Base-by-base conservation (phyloP, 2,888 invertebrate genomes). In the Drosophila neotestacea region DNA sequence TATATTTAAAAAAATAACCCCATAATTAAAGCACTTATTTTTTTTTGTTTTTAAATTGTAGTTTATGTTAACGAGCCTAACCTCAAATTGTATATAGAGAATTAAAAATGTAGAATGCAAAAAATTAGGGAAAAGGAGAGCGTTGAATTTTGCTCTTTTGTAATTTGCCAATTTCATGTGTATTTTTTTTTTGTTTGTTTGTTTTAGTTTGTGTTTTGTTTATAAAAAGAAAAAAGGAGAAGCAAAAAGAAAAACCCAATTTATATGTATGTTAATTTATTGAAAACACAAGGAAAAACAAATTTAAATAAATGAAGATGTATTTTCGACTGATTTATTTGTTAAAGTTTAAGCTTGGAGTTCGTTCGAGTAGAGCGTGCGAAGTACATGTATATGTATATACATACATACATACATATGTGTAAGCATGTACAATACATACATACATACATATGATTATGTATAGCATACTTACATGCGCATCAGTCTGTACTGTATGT, bases 291-390 rank as follows among this genome's bases (percentile, higher is more conserved):
- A 47, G 28, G 27, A 65, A 50, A 69, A 44, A 39, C 50, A 34
- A 50, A 55, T 62, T 58, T 42, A 55, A 62, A 51, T 65, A 27
- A 71, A 68, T 41, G n/a, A 70, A 67, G 59, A 77, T 80, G 72
- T 76, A 73, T 79, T 80, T 77, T 79, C 60, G 85, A 82, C 82
- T 82, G 82, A 82, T 79, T 85, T 73, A 82, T 81, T 77, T 81
- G 82, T 85, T 85, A 85, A 85, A 77, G 72, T 79, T 81, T 72
- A 81, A 81, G 71, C 62, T 58, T 69, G 62, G 50, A 64, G 56
- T 69, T 48, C 36, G 16, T 16, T 16, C 16, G 59, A 66, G 59
- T 73, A 34, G 38, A 47, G 48, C 34, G 39, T 63, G 30, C 28
- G 38, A 38, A 47, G 56, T 46, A 44, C 55, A 62, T 61, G 46